phyloP scores from a whole-genome alignment of 2,797 vertebrate species.

The Prunella strophiata region DNA sequence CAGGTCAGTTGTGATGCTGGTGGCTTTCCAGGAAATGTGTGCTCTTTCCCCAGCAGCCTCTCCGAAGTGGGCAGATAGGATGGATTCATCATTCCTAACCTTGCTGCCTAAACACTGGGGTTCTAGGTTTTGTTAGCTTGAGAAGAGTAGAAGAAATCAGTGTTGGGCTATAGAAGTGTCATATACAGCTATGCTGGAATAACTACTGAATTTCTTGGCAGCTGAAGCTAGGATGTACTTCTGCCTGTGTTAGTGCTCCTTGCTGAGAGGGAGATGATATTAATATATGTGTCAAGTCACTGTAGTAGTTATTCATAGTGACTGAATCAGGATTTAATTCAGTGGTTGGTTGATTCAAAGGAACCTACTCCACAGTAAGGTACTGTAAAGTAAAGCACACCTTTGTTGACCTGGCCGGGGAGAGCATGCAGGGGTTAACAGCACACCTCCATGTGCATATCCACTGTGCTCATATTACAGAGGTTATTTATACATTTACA shows the following conservation, averaged over 20 bases:
- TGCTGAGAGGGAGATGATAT: background rate
- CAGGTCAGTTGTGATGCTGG: background rate
- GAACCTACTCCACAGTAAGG: background rate
- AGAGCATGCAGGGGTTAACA: background rate
- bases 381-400: background rate
- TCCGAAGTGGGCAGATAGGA: background rate
- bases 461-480: background rate
- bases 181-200: background rate
- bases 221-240: background rate
- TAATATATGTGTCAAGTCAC: background rate
- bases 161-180: background rate
- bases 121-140: background rate
- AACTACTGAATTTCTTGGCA: background rate
- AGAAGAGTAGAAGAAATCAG: background rate
- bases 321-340: background rate
- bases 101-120: background rate
- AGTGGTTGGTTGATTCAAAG: background rate
- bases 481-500: background rate
- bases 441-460: background rate
- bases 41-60: background rate
- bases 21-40: background rate
- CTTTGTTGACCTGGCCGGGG: background rate
- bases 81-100: background rate
- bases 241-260: background rate
- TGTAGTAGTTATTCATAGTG: background rate